Conservation (phyloP, 1,140 invertebrate genomes). For the Dendroctonus ponderosae region DNA sequence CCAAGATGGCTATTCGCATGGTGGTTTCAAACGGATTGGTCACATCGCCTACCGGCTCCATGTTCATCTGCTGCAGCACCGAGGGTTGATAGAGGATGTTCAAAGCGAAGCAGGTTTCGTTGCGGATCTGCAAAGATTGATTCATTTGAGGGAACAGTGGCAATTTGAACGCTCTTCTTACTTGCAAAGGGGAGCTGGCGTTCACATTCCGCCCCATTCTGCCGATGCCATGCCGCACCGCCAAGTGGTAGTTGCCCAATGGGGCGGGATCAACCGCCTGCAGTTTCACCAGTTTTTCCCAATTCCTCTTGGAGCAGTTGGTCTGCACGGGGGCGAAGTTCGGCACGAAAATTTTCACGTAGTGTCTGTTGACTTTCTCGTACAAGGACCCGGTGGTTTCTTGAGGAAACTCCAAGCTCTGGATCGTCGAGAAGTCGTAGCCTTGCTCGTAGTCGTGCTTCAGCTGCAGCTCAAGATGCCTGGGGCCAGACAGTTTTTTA, state of each 20-base stretch:
- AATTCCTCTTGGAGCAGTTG: constrained; percentile 68
- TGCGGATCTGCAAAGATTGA: constrained; percentile 61
- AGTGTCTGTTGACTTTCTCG: constrained; percentile 60
- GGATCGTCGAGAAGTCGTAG: constrained; percentile 45
- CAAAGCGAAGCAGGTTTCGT: constrained; percentile 74
- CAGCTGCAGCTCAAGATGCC: constrained; percentile 15
- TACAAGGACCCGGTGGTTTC: constrained; percentile 58
- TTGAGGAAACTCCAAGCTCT: constrained; percentile 51
- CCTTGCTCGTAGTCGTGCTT: constrained; percentile 37
- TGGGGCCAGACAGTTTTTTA: constrained; percentile 1
- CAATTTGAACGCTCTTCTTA: constrained; percentile 40
- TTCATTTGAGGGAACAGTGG: no score
- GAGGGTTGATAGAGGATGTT: constrained; percentile 73
- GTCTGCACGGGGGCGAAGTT: constrained; percentile 70
- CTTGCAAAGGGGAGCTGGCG: constrained; percentile 75
- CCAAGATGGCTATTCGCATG: constrained; percentile 69
- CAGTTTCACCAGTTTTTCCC: constrained; percentile 67
- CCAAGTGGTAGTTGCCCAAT: constrained; percentile 41
- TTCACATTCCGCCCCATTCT: constrained; percentile 43
- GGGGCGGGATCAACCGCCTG: constrained; percentile 45
- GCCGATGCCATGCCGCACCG: constrained; percentile 43
- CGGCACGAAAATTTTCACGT: constrained; percentile 60
- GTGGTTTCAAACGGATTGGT: constrained; percentile 76
- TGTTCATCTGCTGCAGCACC: constrained; percentile 62
- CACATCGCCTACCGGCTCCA: constrained; percentile 63